phyloP scores from a whole-genome alignment of 2,113 vertebrate species.

The Hippocampus mohnikei region DNA sequence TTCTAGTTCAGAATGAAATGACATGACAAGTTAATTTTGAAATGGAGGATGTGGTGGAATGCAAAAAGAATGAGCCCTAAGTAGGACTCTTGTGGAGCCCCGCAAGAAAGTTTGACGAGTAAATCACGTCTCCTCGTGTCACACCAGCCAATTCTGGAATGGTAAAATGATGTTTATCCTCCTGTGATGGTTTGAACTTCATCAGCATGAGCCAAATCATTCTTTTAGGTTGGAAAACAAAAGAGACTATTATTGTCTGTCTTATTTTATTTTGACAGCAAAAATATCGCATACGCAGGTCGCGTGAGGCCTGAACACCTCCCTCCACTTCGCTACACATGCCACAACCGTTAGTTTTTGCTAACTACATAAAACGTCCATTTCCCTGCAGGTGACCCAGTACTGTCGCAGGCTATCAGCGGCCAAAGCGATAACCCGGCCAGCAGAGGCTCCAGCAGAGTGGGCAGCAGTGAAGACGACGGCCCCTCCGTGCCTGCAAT shows the following conservation, averaged over 20 bases:
- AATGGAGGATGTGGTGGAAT: not conserved
- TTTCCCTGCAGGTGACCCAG: conserved; percentile 39
- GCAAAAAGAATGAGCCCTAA: not conserved
- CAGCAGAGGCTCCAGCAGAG: conserved; percentile 57
- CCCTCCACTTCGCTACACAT: not conserved
- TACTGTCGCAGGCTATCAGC: conserved; percentile 13
- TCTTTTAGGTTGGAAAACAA: no score
- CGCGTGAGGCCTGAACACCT: not conserved
- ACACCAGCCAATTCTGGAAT: no score
- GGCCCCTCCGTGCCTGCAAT: conserved; percentile 28
- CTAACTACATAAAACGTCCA: conserved; percentile 1
- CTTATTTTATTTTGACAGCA: not conserved
- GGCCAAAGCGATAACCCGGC: conserved; percentile 6
- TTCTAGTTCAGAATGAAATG: no score
- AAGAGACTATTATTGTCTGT: no score
- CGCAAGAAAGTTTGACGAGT: not conserved
- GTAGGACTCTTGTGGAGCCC: not conserved
- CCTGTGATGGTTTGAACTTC: no score
- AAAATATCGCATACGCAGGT: not conserved
- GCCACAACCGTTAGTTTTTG: not conserved
- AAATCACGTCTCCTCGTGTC: no score
- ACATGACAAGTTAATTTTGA: no score
- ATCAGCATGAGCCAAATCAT: no score
- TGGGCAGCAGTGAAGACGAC: conserved; percentile 73
- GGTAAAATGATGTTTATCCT: no score